A percentile compares a stretch with the other conserved stretches of the same genome.
These are phyloP conservation scores for Tragopan temminckii DNA, from an alignment of 2,797 vertebrate species.

Conservation along the genomic window DNA sequence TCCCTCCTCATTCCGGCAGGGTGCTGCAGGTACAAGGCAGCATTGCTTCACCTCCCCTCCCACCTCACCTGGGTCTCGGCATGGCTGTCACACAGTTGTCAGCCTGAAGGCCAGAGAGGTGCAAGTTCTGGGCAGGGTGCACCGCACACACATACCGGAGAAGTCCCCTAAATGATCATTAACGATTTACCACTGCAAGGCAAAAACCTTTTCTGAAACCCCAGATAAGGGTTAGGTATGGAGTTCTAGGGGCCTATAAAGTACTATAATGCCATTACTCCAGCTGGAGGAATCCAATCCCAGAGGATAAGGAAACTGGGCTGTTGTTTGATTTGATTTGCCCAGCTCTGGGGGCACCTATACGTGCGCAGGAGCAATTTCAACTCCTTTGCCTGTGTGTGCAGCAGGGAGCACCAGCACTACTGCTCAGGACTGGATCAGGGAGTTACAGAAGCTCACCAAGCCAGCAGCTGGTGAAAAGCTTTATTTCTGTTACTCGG, in stretches of 20 bases:
- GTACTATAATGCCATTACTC: not conserved
- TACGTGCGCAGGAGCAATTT: not conserved
- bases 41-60: not conserved
- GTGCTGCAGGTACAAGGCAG: not conserved
- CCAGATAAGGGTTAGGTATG: no score
- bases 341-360: not conserved
- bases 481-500: not conserved
- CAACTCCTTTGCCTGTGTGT: not conserved
- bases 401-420: not conserved
- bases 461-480: not conserved
- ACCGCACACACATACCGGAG: not conserved
- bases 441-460: not conserved
- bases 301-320: accelerated
- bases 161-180: not conserved
- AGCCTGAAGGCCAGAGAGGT: not conserved
- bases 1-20: accelerated
- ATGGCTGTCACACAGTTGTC: not conserved
- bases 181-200: not conserved
- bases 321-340: not conserved
- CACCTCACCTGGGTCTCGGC: no score
- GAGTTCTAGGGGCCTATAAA: accelerated
- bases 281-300: not conserved
- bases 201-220: not conserved
- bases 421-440: not conserved
- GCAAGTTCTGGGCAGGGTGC: not conserved